These are phyloP conservation scores for Scopus umbretta DNA, from an alignment of 2,113 vertebrate genomes.

Conservation along the genomic window DNA sequence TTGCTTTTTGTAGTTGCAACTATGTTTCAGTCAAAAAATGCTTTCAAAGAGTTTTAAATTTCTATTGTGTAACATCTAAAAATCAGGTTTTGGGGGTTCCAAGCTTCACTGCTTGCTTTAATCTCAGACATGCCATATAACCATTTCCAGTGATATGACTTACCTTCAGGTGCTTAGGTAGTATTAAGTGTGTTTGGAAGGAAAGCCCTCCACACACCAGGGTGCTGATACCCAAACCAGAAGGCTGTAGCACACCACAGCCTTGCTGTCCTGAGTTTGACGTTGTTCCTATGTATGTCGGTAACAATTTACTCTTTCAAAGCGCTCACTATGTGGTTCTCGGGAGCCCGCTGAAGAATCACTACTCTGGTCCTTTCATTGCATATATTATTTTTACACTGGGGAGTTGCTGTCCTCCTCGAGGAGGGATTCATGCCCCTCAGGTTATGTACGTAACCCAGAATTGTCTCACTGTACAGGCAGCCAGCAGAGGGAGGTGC, in stretches of 20 bases:
- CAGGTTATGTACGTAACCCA: rapidly evolving
- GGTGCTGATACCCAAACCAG: background rate
- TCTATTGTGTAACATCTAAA: background rate
- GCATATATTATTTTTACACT: background rate
- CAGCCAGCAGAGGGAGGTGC: background rate
- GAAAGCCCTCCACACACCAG: background rate
- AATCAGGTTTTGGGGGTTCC: background rate
- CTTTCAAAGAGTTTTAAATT: background rate
- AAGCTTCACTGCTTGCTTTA: background rate
- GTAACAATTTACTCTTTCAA: background rate
- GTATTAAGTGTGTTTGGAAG: background rate
- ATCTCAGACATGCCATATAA: background rate
- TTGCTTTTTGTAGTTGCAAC: background rate
- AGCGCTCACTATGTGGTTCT: background rate
- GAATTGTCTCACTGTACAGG: background rate
- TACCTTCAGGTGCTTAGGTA: background rate
- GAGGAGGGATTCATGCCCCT: background rate
- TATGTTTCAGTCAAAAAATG: background rate
- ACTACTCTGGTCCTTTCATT: background rate
- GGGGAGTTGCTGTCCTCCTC: background rate
- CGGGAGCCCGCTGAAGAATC: background rate
- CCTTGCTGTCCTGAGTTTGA: background rate
- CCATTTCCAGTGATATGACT: background rate
- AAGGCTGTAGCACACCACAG: background rate
- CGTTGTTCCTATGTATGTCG: background rate